These are phyloP conservation scores for Doris montereyensis DNA, from an alignment of 2,888 invertebrate species.

Conservation along the genomic window DNA sequence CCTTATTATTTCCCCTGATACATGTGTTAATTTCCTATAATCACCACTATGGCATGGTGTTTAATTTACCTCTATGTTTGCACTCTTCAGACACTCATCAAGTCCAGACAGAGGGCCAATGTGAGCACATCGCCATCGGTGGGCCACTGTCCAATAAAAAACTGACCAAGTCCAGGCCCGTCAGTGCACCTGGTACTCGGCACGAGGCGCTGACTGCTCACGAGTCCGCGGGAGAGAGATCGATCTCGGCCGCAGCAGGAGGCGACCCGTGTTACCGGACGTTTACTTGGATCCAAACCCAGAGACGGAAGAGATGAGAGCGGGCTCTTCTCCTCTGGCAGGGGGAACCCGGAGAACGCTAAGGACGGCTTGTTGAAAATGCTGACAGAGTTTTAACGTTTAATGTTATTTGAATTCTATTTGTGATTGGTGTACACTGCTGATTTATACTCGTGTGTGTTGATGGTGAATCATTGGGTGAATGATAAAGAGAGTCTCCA, in stretches of 20 bases:
- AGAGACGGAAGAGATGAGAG: constrained; percentile 52
- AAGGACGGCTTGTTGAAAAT: no score
- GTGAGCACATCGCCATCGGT: constrained; percentile 57
- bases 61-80: neutral
- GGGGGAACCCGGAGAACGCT: no score
- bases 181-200: constrained; percentile 66
- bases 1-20: no score
- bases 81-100: constrained; percentile 57
- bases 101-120: constrained; percentile 62
- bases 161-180: constrained; percentile 56
- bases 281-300: constrained; percentile 51
- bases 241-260: constrained; percentile 42
- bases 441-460: no score
- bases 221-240: constrained; percentile 60
- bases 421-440: no score
- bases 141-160: constrained; percentile 43
- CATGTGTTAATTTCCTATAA: neutral
- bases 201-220: constrained; percentile 53
- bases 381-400: no score
- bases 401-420: no score
- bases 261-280: constrained; percentile 50
- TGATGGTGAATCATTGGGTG: no score
- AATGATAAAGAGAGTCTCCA: no score
- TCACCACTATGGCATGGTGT: neutral
- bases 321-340: no score